phyloP scores from a whole-genome alignment of 2,888 invertebrate species.

The Ramazzottius varieornatus region DNA sequence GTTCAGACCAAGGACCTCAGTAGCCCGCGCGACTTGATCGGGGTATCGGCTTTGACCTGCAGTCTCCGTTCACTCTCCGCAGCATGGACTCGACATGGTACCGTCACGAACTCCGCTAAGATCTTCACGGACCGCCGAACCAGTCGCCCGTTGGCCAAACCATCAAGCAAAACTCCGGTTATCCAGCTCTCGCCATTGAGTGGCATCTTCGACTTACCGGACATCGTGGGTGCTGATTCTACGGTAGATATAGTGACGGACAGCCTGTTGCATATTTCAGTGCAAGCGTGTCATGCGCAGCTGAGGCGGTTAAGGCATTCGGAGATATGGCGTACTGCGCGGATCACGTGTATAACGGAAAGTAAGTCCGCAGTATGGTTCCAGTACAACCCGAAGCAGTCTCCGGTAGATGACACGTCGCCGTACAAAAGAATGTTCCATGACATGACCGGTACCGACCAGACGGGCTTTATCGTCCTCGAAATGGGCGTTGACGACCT shows the following conservation, averaged over 20 bases:
- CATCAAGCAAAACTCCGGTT: neutral
- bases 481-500: neutral
- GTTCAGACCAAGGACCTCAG: neutral
- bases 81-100: neutral
- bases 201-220: neutral
- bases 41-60: neutral
- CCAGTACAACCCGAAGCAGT: neutral
- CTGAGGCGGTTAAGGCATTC: neutral
- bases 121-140: neutral
- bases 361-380: neutral
- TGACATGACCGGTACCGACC: neutral
- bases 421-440: neutral
- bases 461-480: slow-evolving; percentile 1
- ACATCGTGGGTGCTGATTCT: neutral
- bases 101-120: neutral
- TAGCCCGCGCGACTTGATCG: neutral
- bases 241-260: neutral
- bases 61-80: neutral
- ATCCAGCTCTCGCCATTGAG: neutral
- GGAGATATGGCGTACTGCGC: neutral
- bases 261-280: neutral
- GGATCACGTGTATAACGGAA: neutral
- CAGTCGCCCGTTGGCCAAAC: neutral
- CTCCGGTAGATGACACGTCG: neutral
- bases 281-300: neutral